Conservation (phyloP, 2,888 invertebrate genomes). For the Lucinisca nassula region DNA sequence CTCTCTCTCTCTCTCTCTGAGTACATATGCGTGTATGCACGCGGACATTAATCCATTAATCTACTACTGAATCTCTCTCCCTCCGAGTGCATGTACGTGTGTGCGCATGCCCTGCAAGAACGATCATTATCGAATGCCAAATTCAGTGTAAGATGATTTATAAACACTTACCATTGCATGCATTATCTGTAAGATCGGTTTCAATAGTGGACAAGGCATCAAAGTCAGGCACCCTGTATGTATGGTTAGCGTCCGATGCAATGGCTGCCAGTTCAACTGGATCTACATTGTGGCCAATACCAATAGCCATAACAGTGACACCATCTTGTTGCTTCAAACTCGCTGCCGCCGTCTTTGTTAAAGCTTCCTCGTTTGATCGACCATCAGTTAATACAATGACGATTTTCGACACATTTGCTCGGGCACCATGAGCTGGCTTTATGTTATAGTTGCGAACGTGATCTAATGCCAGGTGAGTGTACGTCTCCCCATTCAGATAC, state of each 20-base stretch:
- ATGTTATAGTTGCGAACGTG: not conserved
- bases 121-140: too few species aligned
- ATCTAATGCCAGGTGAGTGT: conserved; percentile 4
- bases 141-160: too few species aligned
- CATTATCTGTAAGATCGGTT: conserved; percentile 67
- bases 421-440: conserved; percentile 45
- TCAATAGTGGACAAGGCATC: conserved; percentile 72
- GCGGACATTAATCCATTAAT: too few species aligned
- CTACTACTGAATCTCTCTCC: too few species aligned
- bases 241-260: conserved; percentile 69
- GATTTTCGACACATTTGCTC: conserved; percentile 77
- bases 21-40: too few species aligned
- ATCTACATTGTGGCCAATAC: conserved; percentile 76
- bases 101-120: too few species aligned
- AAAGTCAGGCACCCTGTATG: conserved; percentile 74
- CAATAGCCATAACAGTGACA: conserved; percentile 76
- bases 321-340: not conserved
- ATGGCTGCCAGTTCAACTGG: conserved; percentile 73
- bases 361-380: conserved; percentile 58
- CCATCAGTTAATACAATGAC: conserved; percentile 85
- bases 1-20: too few species aligned
- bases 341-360: not conserved
- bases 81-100: too few species aligned
- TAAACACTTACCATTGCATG: conserved; percentile 57
- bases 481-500: conserved; percentile 26